Conservation (phyloP, 2,113 vertebrate species). For the Eleginops maclovinus region DNA sequence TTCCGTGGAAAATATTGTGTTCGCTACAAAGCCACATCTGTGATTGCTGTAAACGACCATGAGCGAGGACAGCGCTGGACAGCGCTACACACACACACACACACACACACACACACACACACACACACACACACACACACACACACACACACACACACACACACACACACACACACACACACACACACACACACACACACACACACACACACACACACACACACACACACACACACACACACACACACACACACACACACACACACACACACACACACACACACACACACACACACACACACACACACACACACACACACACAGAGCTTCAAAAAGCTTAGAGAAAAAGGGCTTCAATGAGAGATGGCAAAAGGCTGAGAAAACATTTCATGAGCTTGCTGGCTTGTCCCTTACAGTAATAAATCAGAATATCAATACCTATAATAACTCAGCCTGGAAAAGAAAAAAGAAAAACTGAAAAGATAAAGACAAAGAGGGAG, state of each 20-base stretch:
- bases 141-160: conserved; percentile 2
- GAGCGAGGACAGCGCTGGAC: conserved; percentile 24
- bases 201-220: conserved; percentile 9
- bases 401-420: conserved; percentile 35
- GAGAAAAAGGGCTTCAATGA: conserved; percentile 34
- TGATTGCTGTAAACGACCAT: conserved; percentile 44
- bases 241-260: conserved; percentile 13
- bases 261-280: background rate
- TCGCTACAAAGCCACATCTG: conserved; percentile 66
- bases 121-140: conserved; percentile 4
- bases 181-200: background rate
- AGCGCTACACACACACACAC: conserved; percentile 17
- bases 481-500: conserved; percentile 35
- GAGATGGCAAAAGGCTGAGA: conserved; percentile 48
- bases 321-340: conserved; percentile 21
- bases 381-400: conserved; percentile 40
- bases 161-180: background rate
- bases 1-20: conserved; percentile 61
- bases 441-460: conserved; percentile 52
- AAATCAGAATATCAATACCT: conserved; percentile 66
- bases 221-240: background rate
- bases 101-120: no score
- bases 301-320: conserved; percentile 2
- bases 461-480: conserved; percentile 14
- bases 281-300: conserved; percentile 9